phyloP scores from a whole-genome alignment of 2,113 vertebrate genomes.

The Eulemur rufifrons region DNA sequence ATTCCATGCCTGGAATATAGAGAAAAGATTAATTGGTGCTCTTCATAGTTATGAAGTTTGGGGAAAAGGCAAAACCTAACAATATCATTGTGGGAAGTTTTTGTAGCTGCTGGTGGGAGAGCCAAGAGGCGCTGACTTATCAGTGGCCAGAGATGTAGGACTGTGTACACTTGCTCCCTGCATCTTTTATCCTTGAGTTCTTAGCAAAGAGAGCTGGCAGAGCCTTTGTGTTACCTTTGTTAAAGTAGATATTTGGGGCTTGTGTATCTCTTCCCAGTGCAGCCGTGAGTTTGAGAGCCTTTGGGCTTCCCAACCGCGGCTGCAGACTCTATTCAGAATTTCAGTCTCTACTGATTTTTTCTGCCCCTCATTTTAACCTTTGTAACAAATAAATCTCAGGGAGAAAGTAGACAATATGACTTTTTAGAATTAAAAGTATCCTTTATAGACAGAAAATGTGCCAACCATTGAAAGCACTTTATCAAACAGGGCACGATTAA shows the following conservation, averaged over 20 bases:
- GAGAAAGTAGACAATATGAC: background rate
- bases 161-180: background rate
- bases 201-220: background rate
- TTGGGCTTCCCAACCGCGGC: background rate
- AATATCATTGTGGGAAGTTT: background rate
- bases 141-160: background rate
- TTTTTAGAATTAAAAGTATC: background rate
- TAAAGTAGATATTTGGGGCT: background rate
- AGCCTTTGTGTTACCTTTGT: background rate
- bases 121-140: background rate
- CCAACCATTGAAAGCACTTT: background rate
- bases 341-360: background rate
- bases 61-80: background rate
- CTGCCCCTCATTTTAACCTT: background rate
- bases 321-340: background rate
- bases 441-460: background rate
- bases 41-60: background rate
- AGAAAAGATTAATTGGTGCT: background rate
- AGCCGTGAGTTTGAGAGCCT: background rate
- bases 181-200: background rate
- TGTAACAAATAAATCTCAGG: background rate
- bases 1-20: background rate
- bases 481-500: background rate
- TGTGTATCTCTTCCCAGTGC: rapidly evolving
- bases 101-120: background rate